A percentile compares a stretch with the other conserved stretches of the same genome.
phyloP scores from a whole-genome alignment of 2,797 vertebrate genomes.

The Phalloptychus januarius region DNA sequence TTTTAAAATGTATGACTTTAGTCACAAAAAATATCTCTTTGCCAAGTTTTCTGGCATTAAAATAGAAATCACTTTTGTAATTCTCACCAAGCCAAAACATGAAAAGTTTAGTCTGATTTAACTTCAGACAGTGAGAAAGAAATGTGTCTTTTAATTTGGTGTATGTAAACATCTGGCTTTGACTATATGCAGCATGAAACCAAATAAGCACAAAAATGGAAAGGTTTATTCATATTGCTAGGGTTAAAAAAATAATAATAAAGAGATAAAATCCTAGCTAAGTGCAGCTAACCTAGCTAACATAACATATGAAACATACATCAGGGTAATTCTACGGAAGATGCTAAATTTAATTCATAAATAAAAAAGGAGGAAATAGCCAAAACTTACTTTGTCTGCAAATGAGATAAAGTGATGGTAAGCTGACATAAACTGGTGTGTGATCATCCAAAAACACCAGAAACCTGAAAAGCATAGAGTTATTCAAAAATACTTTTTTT shows the following conservation, averaged over 20 bases:
- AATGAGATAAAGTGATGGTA: slow-evolving; percentile 87
- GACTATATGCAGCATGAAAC: neutral
- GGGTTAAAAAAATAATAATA: neutral
- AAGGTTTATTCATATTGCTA: neutral
- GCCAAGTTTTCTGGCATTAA: no score
- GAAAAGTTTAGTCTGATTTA: no score
- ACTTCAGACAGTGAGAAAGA: no score
- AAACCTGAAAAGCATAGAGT: slow-evolving; percentile 80
- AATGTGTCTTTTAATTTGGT: no score
- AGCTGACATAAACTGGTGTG: slow-evolving; percentile 85
- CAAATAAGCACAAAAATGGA: neutral
- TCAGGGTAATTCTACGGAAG: no score
- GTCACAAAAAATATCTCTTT: no score
- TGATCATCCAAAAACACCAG: slow-evolving; percentile 93
- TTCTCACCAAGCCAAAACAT: no score
- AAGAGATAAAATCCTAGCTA: neutral
- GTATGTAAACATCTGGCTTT: no score
- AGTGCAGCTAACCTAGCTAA: neutral
- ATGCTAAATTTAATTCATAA: neutral
- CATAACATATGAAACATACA: neutral
- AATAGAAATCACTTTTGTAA: no score
- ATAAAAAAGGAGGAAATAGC: neutral
- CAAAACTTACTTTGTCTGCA: slow-evolving; percentile 87
- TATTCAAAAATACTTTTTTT: slow-evolving; percentile 7
- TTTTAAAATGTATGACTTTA: no score